Percentiles rank a stretch among this genome's conserved stretches.
Conservation (phyloP, 2,113 vertebrate genomes). For the Etheostoma spectabile region DNA sequence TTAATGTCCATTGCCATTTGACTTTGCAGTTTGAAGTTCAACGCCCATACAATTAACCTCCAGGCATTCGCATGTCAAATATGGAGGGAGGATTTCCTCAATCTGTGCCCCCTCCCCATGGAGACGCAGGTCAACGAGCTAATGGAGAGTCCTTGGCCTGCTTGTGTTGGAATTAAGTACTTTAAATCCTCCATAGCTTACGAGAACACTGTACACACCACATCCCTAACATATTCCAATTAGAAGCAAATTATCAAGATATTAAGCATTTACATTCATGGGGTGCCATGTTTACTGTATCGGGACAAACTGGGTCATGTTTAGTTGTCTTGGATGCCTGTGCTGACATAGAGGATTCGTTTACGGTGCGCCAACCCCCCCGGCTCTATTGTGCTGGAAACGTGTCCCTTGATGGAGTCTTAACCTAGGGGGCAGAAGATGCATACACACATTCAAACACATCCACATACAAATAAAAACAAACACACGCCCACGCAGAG, state of each 20-base stretch:
- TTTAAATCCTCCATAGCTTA: conserved; percentile 57
- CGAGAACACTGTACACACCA: conserved; percentile 34
- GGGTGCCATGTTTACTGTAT: conserved; percentile 60
- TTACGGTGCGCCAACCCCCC: conserved; percentile 32
- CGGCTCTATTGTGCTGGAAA: conserved; percentile 36
- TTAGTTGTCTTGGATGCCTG: conserved; percentile 54
- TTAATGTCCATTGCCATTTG: conserved; percentile 49
- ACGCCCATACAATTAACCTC: conserved; percentile 64
- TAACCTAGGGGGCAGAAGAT: conserved; percentile 49
- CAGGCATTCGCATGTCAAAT: conserved; percentile 54
- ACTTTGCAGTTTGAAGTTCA: conserved; percentile 44
- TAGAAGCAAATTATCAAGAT: conserved; percentile 64
- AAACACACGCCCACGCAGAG: conserved; percentile 39
- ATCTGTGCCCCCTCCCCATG: conserved; percentile 22
- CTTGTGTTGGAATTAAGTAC: conserved; percentile 43
- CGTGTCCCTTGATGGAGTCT: conserved; percentile 46
- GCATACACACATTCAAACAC: conserved; percentile 14
- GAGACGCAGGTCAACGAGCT: conserved; percentile 64
- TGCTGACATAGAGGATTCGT: conserved; percentile 34
- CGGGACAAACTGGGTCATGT: conserved; percentile 69
- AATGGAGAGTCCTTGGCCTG: conserved; percentile 52
- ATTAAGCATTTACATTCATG: conserved; percentile 49
- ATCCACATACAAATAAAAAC: neutral
- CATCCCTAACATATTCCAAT: conserved; percentile 61
- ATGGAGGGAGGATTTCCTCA: conserved; percentile 22